These are phyloP conservation scores for Equus quagga DNA, from an alignment of 2,113 vertebrate genomes.

Conservation along the genomic window DNA sequence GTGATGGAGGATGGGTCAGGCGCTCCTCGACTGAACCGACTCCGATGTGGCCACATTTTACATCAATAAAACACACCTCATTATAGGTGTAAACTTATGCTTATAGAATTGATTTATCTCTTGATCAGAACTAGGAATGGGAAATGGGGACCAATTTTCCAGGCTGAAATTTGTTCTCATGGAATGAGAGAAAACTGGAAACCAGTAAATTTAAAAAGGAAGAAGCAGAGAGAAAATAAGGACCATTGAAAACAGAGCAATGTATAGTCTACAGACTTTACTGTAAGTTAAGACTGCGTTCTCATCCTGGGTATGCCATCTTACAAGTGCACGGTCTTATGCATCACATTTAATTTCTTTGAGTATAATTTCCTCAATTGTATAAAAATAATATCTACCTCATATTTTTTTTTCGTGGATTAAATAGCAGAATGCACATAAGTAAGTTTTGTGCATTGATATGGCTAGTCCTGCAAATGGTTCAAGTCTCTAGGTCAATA, in stretches of 20 bases:
- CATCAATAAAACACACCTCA: background rate
- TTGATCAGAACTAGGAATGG: background rate
- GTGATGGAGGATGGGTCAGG: rapidly evolving
- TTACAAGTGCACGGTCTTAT: background rate
- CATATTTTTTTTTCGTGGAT: background rate
- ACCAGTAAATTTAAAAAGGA: background rate
- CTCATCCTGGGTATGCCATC: background rate
- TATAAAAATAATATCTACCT: background rate
- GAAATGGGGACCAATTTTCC: background rate
- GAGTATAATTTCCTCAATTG: background rate
- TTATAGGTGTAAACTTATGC: background rate
- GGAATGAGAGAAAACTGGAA: background rate
- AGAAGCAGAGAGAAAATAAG: background rate
- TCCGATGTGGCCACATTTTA: background rate
- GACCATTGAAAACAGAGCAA: background rate
- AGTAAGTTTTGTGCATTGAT: background rate
- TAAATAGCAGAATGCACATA: background rate
- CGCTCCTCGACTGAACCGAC: rapidly evolving
- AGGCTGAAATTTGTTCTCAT: background rate
- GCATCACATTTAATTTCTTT: background rate
- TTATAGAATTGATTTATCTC: background rate
- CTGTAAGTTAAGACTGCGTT: background rate
- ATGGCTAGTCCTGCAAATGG: background rate
- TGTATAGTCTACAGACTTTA: background rate
- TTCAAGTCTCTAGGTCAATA: background rate